Conservation (phyloP, 2,797 vertebrate genomes). For the Telmatherina bonti region DNA sequence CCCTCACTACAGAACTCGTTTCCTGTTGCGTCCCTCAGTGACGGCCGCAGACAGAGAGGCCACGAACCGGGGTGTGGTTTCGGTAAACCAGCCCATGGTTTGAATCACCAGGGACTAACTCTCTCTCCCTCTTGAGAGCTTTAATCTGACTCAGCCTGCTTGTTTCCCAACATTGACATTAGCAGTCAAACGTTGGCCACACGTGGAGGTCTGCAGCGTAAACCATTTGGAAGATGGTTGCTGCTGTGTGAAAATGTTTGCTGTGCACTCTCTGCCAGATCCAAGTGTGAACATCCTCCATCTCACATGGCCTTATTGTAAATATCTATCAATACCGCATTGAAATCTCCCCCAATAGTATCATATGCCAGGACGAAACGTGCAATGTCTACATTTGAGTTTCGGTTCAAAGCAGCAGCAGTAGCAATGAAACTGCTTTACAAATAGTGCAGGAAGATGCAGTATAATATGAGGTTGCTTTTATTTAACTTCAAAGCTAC, state of each 20-base stretch:
- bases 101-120: slow-evolving; percentile 43
- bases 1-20: slow-evolving; percentile 36
- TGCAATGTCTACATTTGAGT: slow-evolving; percentile 8
- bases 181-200: slow-evolving; percentile 48
- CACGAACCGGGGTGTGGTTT: slow-evolving; percentile 59
- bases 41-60: slow-evolving; percentile 50
- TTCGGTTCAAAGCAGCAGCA: neutral
- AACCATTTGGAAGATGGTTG: slow-evolving; percentile 51
- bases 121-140: slow-evolving; percentile 52
- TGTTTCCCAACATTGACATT: slow-evolving; percentile 60
- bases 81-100: slow-evolving; percentile 44
- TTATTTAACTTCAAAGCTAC: slow-evolving; percentile 55
- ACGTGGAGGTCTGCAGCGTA: slow-evolving; percentile 56
- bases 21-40: slow-evolving; percentile 68
- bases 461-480: slow-evolving; percentile 28
- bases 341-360: slow-evolving; percentile 12
- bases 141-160: slow-evolving; percentile 52
- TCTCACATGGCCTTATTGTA: slow-evolving; percentile 41
- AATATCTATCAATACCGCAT: slow-evolving; percentile 27
- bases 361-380: slow-evolving; percentile 1
- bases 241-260: slow-evolving; percentile 67
- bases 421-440: slow-evolving; percentile 40
- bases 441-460: slow-evolving; percentile 26
- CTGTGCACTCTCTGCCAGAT: slow-evolving; percentile 53
- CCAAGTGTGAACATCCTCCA: slow-evolving; percentile 31